Evolutionary conservation across 1,140 invertebrate genomes (phyloP), one percentile per base, ranked within the genome.

Genomic region (Charaxes varanes): DNA sequence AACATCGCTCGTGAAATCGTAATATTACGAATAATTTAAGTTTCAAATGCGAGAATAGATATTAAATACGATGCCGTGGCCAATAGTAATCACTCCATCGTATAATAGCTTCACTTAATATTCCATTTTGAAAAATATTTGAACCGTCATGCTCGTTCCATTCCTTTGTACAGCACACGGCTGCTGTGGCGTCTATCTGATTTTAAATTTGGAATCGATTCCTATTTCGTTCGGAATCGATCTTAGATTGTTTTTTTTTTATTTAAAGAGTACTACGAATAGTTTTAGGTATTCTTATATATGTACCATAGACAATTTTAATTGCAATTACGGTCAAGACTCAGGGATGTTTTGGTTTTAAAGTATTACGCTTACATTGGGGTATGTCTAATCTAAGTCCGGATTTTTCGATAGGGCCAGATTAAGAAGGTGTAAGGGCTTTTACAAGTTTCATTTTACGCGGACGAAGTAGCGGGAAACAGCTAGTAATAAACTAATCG

Each of bases 91-190:
- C 68, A 67, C 55, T 71, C 63, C 62, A 63, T 62, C 69, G 68
- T 71, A 79, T 79, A 79, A 79, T 79, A 67, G 67, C 73, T 68
- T 74, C 72, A 78, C 71, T 82, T 78, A 78, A 79, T 82, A 79
- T 79, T 78, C 71, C 72, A 82, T 78, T 79, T 82, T 79, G 61
- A 58, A 79, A 79, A 80, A 81, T 79, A 79, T 82, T 82, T 79
- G 78, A 78, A 78, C 49, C 69, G 78, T 79, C 78, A 82, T 82
- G 74, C 78, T 72, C 64, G 62, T 67, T 73, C 70, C 69, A 71
- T 72, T 73, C 66, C 63, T 77, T 77, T 71, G 66, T 70, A 67
- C 50, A 54, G 43, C 53, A 63, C 62, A 63, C 61, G 59, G 62
- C 54, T 64, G 67, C 62, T 44, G 54, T 41, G 58, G 50, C 43